These are phyloP conservation scores for Zosterops japonicus DNA, from an alignment of 2,113 vertebrate genomes.

Conservation along the genomic window DNA sequence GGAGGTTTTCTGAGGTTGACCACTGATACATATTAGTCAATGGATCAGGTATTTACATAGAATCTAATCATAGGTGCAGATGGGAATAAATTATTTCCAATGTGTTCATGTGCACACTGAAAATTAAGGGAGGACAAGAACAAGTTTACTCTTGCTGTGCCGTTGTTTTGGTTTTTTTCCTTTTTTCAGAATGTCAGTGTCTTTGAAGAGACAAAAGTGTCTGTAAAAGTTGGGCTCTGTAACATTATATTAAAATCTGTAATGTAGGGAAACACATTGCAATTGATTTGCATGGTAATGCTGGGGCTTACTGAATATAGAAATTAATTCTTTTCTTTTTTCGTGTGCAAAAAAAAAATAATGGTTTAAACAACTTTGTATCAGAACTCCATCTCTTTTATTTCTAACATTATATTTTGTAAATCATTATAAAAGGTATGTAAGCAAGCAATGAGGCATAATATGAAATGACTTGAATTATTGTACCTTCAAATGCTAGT, in stretches of 20 bases:
- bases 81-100: not conserved
- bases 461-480: not conserved
- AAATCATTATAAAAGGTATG: not conserved
- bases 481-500: not conserved
- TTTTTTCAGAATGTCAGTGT: not conserved
- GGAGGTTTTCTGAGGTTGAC: not conserved
- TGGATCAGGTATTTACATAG: slow-evolving; percentile 33
- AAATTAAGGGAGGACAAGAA: not conserved
- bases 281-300: not conserved
- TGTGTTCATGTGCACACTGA: not conserved
- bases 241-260: not conserved
- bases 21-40: slow-evolving; percentile 1
- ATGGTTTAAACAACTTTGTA: not conserved
- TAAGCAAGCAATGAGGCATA: not conserved
- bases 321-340: slow-evolving; percentile 8
- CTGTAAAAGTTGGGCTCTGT: not conserved
- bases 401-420: not conserved
- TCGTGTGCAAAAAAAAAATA: not conserved
- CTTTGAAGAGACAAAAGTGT: not conserved
- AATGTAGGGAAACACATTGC: not conserved
- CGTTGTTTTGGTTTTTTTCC: not conserved
- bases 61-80: not conserved
- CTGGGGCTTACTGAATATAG: not conserved
- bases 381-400: not conserved
- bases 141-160: not conserved